Conservation (phyloP, 2,113 vertebrate species). For the Symphodus melops region DNA sequence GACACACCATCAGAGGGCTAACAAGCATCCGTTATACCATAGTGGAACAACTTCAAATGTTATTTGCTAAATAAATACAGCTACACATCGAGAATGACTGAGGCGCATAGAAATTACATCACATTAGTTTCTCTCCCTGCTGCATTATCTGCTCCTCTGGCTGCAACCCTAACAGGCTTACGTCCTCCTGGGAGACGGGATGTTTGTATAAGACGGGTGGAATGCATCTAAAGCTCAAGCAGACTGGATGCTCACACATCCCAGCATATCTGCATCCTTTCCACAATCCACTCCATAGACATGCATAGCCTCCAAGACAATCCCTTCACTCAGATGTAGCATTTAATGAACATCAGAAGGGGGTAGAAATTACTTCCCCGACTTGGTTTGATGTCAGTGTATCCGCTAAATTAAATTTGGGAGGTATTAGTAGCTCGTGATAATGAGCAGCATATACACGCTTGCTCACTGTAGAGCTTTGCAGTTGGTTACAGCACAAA, state of each 20-base stretch:
- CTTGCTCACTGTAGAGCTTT: slow-evolving; percentile 35
- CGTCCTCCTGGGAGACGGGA: slow-evolving; percentile 33
- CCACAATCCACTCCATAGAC: slow-evolving; percentile 13
- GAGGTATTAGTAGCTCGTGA: slow-evolving; percentile 27
- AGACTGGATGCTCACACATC: slow-evolving; percentile 22
- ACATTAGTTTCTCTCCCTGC: slow-evolving; percentile 39
- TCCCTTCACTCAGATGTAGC: slow-evolving; percentile 19
- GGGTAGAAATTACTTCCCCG: slow-evolving; percentile 32
- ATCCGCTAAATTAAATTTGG: slow-evolving; percentile 46
- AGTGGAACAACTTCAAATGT: slow-evolving; percentile 56
- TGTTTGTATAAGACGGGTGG: slow-evolving; percentile 46
- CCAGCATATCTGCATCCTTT: slow-evolving; percentile 36
- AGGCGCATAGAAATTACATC: slow-evolving; percentile 53
- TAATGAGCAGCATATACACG: slow-evolving; percentile 51
- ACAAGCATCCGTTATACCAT: slow-evolving; percentile 61
- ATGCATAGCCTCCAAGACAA: slow-evolving; percentile 19
- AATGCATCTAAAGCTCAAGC: slow-evolving; percentile 46
- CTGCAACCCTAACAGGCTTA: slow-evolving; percentile 43
- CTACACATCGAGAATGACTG: slow-evolving; percentile 35
- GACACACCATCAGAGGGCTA: slow-evolving; percentile 56
- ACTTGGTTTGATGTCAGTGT: slow-evolving; percentile 29
- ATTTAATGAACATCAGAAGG: slow-evolving; percentile 52
- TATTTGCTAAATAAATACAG: slow-evolving; percentile 66
- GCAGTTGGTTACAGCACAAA: slow-evolving; percentile 41
- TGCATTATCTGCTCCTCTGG: slow-evolving; percentile 10